Percentiles rank a stretch among this genome's conserved stretches.
phyloP scores from a whole-genome alignment of 2,888 invertebrate genomes.

The Morpho achilles region DNA sequence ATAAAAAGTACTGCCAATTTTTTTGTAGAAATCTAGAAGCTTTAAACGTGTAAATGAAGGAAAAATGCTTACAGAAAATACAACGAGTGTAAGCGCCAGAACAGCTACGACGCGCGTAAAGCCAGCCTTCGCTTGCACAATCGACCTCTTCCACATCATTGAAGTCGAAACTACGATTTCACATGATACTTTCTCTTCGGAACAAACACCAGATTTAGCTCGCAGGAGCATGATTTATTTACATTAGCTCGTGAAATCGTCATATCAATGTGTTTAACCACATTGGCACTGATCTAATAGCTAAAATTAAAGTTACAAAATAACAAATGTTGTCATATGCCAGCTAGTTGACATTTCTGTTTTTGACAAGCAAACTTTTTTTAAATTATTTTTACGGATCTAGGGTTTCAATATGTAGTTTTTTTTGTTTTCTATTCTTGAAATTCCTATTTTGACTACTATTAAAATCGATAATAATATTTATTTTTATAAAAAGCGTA shows the following conservation, averaged over 20 bases:
- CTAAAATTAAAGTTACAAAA: conserved; percentile 13
- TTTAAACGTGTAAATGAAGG: background rate
- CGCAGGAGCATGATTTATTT: conserved; percentile 43
- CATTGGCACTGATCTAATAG: conserved; percentile 19
- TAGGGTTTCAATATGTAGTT: background rate
- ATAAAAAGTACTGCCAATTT: no score
- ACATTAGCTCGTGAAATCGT: conserved; percentile 30
- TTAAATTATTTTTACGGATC: background rate
- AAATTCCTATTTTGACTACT: no score
- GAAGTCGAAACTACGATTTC: conserved; percentile 72
- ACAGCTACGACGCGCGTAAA: conserved; percentile 40
- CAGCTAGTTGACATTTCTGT: conserved; percentile 1
- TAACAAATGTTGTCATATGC: conserved; percentile 25
- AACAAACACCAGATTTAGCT: conserved; percentile 41
- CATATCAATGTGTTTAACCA: conserved; percentile 45
- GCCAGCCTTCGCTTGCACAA: conserved; percentile 65
- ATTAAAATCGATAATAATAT: no score
- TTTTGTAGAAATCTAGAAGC: no score
- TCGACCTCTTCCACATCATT: conserved; percentile 77
- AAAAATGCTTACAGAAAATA: conserved; percentile 46
- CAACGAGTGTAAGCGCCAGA: conserved; percentile 45
- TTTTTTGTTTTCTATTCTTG: background rate
- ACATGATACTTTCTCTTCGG: conserved; percentile 73
- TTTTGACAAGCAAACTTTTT: background rate
- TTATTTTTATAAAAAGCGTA: no score